Evolutionary conservation across 2,888 invertebrate genomes (phyloP), one percentile per base, ranked within the genome.

Genomic region (Limnephilus auricula): DNA sequence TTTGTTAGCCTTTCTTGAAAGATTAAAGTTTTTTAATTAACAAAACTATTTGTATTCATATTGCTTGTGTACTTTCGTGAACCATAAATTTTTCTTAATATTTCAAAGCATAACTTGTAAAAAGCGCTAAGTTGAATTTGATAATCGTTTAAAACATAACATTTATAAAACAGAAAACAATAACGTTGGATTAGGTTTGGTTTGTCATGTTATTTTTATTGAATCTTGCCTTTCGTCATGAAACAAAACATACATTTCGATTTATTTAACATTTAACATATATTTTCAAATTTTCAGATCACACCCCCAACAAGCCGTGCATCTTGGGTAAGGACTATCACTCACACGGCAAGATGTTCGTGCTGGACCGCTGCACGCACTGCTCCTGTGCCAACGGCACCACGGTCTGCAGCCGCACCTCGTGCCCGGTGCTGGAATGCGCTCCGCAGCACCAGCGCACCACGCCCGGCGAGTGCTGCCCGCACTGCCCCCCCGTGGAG

Each of bases 391-490:
- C 96, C 93, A 98, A 98, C 94, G 97, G 98, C 83, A 98, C 98
- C 6, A 97, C 98, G 0, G 96, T 98, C 88, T 99, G 99, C 95
- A 96, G 96, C 91, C 96, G 98, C 25, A 96, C 97, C 93, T 98
- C 98, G 0, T 99, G 99, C 94, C 99, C 99, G 0, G 98, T 98
- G n/a, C 96, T 99, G 91, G 98, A 98, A 94, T 99, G 99, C 93
- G 97, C 98, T 0, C 96, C 97, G 0, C 97, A 97, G 40, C 95
- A 97, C 93, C 97, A 97, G 93, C 97, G 97, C 89, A 96, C 96
- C 0, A 95, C 96, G 6, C 96, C 97, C 0, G 97, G 97, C 3
- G 97, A 97, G 93, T 98, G 98, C 94, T 98, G 98, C 94, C 97
- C 98, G 0, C 97, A 97, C 93, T 98, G 98, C 94, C 97, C 97